phyloP scores from a whole-genome alignment of 2,113 vertebrate genomes.

The Kryptolebias marmoratus region DNA sequence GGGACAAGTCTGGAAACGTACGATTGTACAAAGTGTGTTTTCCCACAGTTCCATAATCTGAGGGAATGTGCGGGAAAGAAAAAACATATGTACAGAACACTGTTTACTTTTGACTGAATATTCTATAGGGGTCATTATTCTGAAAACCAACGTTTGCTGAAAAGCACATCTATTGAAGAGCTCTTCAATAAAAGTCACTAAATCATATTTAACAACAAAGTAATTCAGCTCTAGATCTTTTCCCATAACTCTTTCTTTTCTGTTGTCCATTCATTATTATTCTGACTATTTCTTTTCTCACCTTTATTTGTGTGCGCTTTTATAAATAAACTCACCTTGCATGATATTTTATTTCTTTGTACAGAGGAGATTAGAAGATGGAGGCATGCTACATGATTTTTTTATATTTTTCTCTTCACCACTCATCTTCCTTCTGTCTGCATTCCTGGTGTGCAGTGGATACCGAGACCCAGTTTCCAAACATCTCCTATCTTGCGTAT shows the following conservation, averaged over 20 bases:
- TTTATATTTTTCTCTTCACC: neutral
- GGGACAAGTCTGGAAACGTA: constrained; percentile 14
- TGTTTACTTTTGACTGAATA: neutral
- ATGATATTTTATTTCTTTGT: neutral
- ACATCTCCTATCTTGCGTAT: neutral
- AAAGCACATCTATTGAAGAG: too few species aligned
- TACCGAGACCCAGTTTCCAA: neutral
- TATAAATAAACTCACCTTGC: too few species aligned
- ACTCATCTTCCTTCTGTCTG: neutral
- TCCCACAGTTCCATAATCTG: neutral
- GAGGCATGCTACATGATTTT: neutral
- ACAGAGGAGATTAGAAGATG: neutral
- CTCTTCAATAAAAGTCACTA: too few species aligned
- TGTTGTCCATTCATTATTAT: too few species aligned
- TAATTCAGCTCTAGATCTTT: too few species aligned
- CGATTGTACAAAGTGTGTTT: neutral
- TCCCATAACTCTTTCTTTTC: too few species aligned
- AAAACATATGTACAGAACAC: neutral
- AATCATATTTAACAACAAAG: too few species aligned
- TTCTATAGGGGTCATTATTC: neutral
- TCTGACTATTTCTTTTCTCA: too few species aligned
- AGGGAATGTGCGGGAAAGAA: neutral
- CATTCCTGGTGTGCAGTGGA: constrained; percentile 50
- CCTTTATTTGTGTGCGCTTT: too few species aligned
- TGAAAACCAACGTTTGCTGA: neutral